phyloP scores from a whole-genome alignment of 2,113 vertebrate genomes.

The Dicaeum eximium region DNA sequence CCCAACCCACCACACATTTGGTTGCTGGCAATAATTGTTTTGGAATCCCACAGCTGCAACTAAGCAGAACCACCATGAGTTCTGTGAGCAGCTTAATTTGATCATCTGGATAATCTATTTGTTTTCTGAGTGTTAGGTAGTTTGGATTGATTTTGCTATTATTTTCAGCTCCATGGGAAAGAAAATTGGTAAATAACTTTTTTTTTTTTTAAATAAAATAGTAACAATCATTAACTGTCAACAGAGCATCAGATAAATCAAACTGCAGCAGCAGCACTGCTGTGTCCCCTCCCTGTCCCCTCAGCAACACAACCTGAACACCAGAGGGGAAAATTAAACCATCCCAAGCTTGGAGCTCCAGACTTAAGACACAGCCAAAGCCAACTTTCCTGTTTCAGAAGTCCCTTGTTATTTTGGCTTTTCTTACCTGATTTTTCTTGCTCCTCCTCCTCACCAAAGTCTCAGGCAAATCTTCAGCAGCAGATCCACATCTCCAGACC shows the following conservation, averaged over 20 bases:
- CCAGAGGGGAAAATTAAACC: not conserved
- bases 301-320: not conserved
- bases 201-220: not conserved
- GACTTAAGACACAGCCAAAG: not conserved
- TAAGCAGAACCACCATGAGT: not conserved
- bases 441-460: not conserved
- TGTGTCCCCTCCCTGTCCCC: too few species aligned
- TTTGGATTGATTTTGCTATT: slow-evolving; percentile 39
- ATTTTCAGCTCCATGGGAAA: not conserved
- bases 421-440: not conserved
- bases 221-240: not conserved
- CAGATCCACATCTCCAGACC: not conserved
- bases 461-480: not conserved
- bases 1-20: not conserved
- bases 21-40: not conserved
- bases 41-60: not conserved
- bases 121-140: not conserved
- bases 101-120: slow-evolving; percentile 10
- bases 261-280: not conserved
- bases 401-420: not conserved
- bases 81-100: slow-evolving; percentile 9
- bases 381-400: not conserved
- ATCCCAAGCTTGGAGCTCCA: not conserved
- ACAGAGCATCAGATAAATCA: not conserved
- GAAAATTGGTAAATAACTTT: not conserved